Evolutionary conservation across 1,140 invertebrate genomes (phyloP), one percentile per base, ranked within the genome.

Genomic region (Mizuhopecten yessoensis): DNA sequence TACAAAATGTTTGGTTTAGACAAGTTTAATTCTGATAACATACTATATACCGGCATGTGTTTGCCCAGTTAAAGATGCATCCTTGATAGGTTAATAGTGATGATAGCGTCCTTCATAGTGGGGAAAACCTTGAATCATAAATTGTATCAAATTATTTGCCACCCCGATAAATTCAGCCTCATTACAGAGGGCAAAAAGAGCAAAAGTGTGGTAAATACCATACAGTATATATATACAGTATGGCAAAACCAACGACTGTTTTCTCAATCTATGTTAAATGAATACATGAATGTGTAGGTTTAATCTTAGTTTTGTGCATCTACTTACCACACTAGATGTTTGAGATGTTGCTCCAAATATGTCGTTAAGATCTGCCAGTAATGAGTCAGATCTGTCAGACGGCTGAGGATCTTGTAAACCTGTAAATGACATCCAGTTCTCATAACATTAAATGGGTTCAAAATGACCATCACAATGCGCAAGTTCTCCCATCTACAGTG

Each of bases 351-450:
- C 87, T 42, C 92, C 34, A 90, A 94, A 94, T 86, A 94, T 92
- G 5, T 93, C 92, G 91, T 94, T 92, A 23, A 94, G 87, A 49
- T 94, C 93, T 88, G 90, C 91, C 20, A 94, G 89, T 34, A 94
- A 90, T 89, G 89, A 90, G 34, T 93, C 91, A 23, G 91, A 34
- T 20, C 88, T 89, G 7, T 86, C 34, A 29, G 36, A 20, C 34
- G 33, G 89, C 34, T 86, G 89, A 33, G 23, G 86, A 29, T 92
- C 90, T 87, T 88, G 29, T 88, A 92, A 88, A 89, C 90, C 92
- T 92, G n/a, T 15, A 88, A 87, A 57, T 33, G 86, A 3, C 57
- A 90, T 7, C 20, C 57, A 75, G 20, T 75, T 75, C 15, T 29
- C 5, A n/a, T 75, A 5, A 29, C 3, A 17, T n/a, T n/a, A 39